Conservation (phyloP, 2,888 invertebrate species). For the Myopa tessellatipennis region DNA sequence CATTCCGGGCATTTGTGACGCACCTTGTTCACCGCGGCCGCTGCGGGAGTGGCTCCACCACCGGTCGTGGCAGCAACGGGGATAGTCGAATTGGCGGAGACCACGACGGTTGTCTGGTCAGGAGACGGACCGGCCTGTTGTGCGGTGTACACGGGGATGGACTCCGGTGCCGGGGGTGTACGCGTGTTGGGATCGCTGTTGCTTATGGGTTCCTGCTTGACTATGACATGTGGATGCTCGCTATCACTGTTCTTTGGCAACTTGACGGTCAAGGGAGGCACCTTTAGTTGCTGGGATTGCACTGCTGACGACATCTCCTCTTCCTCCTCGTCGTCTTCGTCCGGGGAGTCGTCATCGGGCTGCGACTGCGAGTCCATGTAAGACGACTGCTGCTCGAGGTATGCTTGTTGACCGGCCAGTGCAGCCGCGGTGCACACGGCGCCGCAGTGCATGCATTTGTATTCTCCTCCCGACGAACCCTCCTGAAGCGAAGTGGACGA, state of each 20-base stretch:
- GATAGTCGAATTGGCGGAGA: conserved; percentile 44
- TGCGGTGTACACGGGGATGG: conserved; percentile 62
- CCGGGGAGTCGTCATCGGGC: conserved; percentile 58
- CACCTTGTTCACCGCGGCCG: conserved; percentile 55
- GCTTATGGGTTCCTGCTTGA: conserved; percentile 62
- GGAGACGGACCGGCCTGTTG: conserved; percentile 50
- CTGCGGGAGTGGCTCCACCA: conserved; percentile 33
- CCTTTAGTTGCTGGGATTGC: conserved; percentile 52
- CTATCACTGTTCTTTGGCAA: conserved; percentile 61
- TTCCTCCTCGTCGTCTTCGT: conserved; percentile 51
- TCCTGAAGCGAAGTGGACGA: conserved; percentile 60
- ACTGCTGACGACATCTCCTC: conserved; percentile 37
- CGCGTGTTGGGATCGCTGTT: conserved; percentile 59
- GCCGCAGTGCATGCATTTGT: conserved; percentile 65
- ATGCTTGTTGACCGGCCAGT: conserved; percentile 46
- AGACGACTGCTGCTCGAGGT: conserved; percentile 58
- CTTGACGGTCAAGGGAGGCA: conserved; percentile 65
- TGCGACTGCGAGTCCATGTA: conserved; percentile 50
- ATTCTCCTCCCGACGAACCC: conserved; percentile 57
- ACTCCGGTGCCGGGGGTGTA: conserved; percentile 18
- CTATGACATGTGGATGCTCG: conserved; percentile 63
- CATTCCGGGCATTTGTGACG: conserved; percentile 67
- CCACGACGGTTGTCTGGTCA: conserved; percentile 48
- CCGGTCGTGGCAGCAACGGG: conserved; percentile 42
- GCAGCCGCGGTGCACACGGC: conserved; percentile 60